Percentiles rank a stretch among this genome's conserved stretches.
Evolutionary conservation across 2,797 vertebrate genomes (phyloP).

Genomic region (Sarcoramphus papa): DNA sequence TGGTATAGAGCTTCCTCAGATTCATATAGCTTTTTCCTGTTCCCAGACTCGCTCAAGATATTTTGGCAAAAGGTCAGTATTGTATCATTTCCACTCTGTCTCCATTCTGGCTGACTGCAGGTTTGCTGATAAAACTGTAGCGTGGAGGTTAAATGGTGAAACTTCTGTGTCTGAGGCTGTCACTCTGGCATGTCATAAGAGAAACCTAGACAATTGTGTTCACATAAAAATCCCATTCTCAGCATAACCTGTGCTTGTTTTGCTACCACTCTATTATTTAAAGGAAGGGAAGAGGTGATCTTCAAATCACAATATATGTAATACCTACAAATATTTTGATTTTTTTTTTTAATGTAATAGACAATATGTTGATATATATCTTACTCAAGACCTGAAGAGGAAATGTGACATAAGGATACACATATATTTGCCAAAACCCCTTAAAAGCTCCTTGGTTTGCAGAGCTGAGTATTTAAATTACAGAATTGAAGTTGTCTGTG

Average conservation of each 20-base stretch:
- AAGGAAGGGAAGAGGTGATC: not conserved
- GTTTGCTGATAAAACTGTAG: not conserved
- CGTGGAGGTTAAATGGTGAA: not conserved
- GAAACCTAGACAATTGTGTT: not conserved
- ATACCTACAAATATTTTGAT: not conserved
- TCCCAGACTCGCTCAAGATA: not conserved
- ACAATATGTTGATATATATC: not conserved
- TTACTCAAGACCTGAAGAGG: not conserved
- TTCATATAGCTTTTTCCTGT: not conserved
- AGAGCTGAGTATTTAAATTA: not conserved
- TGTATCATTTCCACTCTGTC: not conserved
- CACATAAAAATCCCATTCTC: not conserved
- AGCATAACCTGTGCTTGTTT: not conserved
- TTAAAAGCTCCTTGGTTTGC: not conserved
- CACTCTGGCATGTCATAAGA: not conserved
- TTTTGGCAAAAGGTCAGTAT: not conserved
- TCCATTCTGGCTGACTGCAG: not conserved
- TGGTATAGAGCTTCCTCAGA: not conserved
- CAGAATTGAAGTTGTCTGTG: not conserved
- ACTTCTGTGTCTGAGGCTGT: not conserved
- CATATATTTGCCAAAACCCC: not conserved
- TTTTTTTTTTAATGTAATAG: not conserved
- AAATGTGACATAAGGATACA: not conserved
- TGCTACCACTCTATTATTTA: not conserved
- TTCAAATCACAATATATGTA: not conserved